phyloP scores from a whole-genome alignment of 2,797 vertebrate genomes.

The Gymnoscopelus braueri region DNA sequence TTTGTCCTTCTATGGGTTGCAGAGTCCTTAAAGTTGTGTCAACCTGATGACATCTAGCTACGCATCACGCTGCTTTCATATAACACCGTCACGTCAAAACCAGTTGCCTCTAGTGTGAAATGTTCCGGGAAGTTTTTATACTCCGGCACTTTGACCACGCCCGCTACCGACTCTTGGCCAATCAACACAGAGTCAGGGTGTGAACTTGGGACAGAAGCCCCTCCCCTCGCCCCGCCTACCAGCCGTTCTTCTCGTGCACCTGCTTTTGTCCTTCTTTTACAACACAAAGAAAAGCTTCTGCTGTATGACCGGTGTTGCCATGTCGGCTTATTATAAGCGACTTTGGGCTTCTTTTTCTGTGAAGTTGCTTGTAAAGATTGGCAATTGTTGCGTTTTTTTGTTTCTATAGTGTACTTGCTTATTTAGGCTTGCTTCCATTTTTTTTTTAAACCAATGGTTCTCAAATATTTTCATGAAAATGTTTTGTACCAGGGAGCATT shows the following conservation, averaged over 20 bases:
- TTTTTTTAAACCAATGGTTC: no score
- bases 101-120: conserved; percentile 17
- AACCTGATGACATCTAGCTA: conserved; percentile 34
- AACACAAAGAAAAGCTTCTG: conserved; percentile 72
- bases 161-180: conserved; percentile 36
- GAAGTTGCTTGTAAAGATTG: no score
- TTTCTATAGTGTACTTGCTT: no score
- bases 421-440: no score
- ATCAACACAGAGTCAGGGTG: conserved; percentile 23
- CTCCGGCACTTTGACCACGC: not conserved
- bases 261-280: conserved; percentile 82
- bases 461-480: no score
- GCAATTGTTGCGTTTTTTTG: no score
- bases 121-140: conserved; percentile 67
- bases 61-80: not conserved
- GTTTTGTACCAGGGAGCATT: no score
- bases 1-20: not conserved
- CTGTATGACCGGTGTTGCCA: not conserved
- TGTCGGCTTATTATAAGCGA: no score
- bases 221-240: conserved; percentile 49
- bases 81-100: not conserved
- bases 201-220: conserved; percentile 13
- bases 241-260: conserved; percentile 65
- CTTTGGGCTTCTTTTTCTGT: no score
- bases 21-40: conserved; percentile 20